phyloP scores from a whole-genome alignment of 2,797 vertebrate species.

The Tapera naevia region DNA sequence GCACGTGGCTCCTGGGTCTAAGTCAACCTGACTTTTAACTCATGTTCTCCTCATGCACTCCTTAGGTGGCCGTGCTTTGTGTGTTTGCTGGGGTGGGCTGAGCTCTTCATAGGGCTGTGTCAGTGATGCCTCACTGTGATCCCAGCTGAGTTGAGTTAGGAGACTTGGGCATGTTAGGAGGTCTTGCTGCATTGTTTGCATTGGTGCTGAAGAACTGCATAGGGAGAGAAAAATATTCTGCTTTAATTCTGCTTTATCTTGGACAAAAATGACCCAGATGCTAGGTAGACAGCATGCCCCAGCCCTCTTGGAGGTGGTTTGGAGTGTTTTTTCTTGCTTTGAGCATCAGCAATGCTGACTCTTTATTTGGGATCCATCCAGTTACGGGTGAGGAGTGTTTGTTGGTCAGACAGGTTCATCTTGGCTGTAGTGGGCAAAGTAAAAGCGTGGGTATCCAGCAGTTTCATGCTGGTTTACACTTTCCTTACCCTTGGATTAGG shows the following conservation, averaged over 20 bases:
- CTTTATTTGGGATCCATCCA: background rate
- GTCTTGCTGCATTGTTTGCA: no score
- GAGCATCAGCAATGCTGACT: background rate
- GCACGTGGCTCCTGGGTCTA: background rate
- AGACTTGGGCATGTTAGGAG: background rate
- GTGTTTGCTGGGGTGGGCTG: background rate
- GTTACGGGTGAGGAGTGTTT: background rate
- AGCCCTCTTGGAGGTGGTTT: background rate
- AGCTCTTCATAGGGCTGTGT: background rate
- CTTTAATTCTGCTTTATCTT: background rate
- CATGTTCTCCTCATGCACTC: no score
- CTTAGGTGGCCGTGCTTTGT: no score
- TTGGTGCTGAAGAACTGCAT: background rate
- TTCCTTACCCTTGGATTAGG: background rate
- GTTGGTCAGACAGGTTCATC: background rate
- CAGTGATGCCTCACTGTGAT: background rate
- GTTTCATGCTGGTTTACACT: background rate
- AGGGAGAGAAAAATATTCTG: background rate
- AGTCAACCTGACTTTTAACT: background rate
- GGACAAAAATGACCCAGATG: background rate
- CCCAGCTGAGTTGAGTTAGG: background rate
- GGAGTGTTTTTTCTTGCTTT: background rate
- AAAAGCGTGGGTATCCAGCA: background rate
- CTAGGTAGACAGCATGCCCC: accelerated
- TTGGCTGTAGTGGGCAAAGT: background rate